Percentiles rank a stretch among this genome's conserved stretches.
Evolutionary conservation across 2,888 invertebrate genomes (phyloP).

Genomic region (Drosophila kambysellisi): DNA sequence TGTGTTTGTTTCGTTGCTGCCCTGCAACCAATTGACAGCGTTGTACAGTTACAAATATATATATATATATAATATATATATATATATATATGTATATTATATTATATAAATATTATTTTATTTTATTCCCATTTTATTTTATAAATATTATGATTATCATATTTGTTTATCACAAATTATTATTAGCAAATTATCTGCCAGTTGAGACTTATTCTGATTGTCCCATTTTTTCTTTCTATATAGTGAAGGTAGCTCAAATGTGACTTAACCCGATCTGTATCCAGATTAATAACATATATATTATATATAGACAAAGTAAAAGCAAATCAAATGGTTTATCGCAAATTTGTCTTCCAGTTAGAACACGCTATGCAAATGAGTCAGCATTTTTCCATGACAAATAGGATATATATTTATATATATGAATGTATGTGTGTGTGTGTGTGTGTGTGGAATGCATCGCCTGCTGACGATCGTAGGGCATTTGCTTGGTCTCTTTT

Average conservation of each 20-base stretch:
- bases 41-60: background rate
- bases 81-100: background rate
- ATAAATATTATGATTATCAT: no score
- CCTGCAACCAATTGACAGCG: background rate
- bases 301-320: background rate
- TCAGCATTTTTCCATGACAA: background rate
- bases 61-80: background rate
- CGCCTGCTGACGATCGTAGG: slow-evolving; percentile 28
- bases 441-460: background rate
- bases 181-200: background rate
- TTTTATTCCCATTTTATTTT: no score
- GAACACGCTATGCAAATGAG: background rate
- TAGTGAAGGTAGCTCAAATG: no score
- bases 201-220: background rate
- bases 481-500: slow-evolving; percentile 37
- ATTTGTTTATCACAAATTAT: no score
- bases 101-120: no score
- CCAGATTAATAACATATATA: background rate
- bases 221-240: background rate
- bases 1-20: background rate
- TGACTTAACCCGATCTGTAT: no score
- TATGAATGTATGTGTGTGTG: rapidly evolving
- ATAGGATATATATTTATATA: background rate
- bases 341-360: background rate
- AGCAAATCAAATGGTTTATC: background rate